phyloP scores from a whole-genome alignment of 2,797 vertebrate species.

The Acanthiza pusilla region DNA sequence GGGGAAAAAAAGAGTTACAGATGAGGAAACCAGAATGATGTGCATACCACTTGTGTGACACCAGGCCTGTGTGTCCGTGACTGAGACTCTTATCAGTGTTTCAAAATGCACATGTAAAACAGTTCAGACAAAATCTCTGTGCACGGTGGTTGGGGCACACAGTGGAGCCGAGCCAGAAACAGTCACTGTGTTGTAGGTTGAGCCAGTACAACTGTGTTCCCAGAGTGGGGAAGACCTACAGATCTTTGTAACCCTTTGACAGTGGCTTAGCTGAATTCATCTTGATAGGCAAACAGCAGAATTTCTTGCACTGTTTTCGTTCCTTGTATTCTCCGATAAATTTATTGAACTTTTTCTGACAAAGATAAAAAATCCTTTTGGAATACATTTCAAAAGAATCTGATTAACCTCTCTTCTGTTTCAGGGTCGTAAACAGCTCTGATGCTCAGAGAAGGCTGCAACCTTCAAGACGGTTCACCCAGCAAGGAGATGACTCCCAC shows the following conservation, averaged over 20 bases:
- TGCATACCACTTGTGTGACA: neutral
- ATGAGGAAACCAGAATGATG: neutral
- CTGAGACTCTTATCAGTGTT: neutral
- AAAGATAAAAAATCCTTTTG: neutral
- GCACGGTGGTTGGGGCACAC: neutral
- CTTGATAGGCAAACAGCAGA: neutral
- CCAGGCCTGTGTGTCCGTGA: accelerated
- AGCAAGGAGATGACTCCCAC: neutral
- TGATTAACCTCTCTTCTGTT: neutral
- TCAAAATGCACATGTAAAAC: neutral
- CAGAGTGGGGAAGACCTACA: neutral
- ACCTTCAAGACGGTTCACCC: neutral
- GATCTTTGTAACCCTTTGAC: neutral
- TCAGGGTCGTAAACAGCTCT: neutral
- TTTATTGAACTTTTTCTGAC: neutral
- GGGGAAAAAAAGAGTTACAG: neutral
- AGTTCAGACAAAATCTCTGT: neutral
- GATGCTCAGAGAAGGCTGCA: neutral
- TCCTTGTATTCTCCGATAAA: neutral
- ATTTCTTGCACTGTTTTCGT: neutral
- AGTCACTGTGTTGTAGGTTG: neutral
- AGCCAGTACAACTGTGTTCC: neutral
- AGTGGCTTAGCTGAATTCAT: neutral
- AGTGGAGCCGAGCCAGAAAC: neutral
- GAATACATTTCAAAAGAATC: neutral